Evolutionary conservation across 2,797 vertebrate species (phyloP).

Genomic region (Chrosomus eos): DNA sequence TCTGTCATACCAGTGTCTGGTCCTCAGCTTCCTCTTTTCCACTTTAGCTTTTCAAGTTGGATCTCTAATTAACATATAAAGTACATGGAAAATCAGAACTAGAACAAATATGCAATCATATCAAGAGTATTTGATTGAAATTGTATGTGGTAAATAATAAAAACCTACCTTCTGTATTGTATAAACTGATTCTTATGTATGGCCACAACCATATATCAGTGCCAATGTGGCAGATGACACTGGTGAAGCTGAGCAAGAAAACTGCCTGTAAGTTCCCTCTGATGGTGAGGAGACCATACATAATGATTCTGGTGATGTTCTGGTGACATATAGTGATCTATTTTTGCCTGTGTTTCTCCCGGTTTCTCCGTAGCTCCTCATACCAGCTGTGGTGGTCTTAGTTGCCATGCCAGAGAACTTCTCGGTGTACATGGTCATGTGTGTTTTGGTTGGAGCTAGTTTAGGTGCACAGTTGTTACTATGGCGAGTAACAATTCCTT

Average conservation of each 20-base stretch:
- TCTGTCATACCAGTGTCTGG: constrained; percentile 69
- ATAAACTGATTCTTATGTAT: neutral
- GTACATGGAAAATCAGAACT: neutral
- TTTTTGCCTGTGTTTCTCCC: constrained; percentile 15
- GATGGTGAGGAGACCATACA: neutral
- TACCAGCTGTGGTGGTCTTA: constrained; percentile 72
- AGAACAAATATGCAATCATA: neutral
- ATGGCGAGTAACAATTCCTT: constrained; percentile 72
- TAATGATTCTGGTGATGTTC: neutral
- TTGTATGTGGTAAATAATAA: neutral
- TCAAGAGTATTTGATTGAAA: neutral
- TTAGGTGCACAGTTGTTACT: constrained; percentile 78
- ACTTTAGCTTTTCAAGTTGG: constrained; percentile 78
- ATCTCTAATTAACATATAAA: neutral
- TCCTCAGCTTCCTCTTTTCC: constrained; percentile 75
- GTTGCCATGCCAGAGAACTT: constrained; percentile 73
- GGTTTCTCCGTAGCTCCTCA: constrained; percentile 71
- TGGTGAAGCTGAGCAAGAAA: constrained; percentile 80
- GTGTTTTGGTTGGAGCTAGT: constrained; percentile 77
- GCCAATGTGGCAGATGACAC: constrained; percentile 77
- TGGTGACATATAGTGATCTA: neutral
- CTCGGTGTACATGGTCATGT: constrained; percentile 71
- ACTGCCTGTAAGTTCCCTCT: constrained; percentile 68
- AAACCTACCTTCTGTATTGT: neutral
- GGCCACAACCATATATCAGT: constrained; percentile 74